Percentiles rank a stretch among this genome's conserved stretches.
Conservation (phyloP, 2,888 invertebrate species). For the Acronicta leporina region DNA sequence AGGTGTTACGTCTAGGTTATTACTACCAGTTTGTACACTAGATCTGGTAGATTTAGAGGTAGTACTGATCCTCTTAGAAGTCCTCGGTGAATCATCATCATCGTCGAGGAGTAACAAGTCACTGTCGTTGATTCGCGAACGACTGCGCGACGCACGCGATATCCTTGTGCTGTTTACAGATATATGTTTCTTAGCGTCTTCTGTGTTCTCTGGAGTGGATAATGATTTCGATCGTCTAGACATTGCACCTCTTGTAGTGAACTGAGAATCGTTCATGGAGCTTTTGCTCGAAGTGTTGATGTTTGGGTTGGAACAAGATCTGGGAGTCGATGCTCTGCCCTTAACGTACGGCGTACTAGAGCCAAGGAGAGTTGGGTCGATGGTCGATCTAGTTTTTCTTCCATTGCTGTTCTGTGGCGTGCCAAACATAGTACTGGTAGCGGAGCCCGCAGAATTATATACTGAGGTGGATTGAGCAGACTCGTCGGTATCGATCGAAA, state of each 20-base stretch:
- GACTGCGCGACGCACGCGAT: constrained; percentile 66
- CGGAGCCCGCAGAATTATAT: constrained; percentile 70
- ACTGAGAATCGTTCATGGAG: constrained; percentile 27
- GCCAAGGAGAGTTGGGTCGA: constrained; percentile 57
- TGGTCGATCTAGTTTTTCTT: constrained; percentile 65
- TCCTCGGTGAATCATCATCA: constrained; percentile 63
- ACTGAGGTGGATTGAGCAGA: constrained; percentile 64
- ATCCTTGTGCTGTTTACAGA: constrained; percentile 66
- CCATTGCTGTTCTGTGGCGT: constrained; percentile 60
- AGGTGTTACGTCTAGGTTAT: constrained; percentile 8
- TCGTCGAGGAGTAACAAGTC: constrained; percentile 64
- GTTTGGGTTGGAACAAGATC: constrained; percentile 53
- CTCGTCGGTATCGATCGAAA: constrained; percentile 72
- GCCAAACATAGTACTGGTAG: constrained; percentile 58
- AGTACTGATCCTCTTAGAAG: constrained; percentile 59
- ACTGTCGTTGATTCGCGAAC: constrained; percentile 73
- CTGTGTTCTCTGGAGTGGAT: constrained; percentile 66
- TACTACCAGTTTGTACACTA: background rate
- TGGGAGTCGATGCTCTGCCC: constrained; percentile 24
- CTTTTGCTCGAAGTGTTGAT: constrained; percentile 35
- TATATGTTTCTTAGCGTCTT: constrained; percentile 62
- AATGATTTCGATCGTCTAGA: constrained; percentile 63
- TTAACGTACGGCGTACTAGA: constrained; percentile 74
- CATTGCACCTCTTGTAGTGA: constrained; percentile 32
- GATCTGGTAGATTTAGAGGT: constrained; percentile 32